A percentile compares a stretch with the other conserved stretches of the same genome.
Evolutionary conservation across 2,113 vertebrate species (phyloP).

Genomic region (Corythoichthys haematopterus): DNA sequence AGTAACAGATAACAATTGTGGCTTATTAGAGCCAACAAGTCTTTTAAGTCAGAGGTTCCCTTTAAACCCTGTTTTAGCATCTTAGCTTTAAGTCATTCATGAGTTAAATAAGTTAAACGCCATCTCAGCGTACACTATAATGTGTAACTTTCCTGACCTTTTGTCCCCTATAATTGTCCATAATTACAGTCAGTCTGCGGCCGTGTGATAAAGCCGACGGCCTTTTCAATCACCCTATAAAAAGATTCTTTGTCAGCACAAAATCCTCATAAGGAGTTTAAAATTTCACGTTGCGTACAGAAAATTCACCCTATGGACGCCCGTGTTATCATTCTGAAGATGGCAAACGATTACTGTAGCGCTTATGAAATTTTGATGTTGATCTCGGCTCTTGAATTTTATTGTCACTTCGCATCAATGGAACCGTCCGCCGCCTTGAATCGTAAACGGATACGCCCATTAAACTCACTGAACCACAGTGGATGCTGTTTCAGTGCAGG

Average conservation of each 20-base stretch:
- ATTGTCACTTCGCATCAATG: background rate
- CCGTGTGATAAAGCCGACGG: background rate
- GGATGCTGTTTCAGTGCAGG: background rate
- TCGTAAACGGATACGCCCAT: background rate
- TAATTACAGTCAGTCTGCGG: conserved; percentile 5
- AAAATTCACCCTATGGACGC: background rate
- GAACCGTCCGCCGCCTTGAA: background rate
- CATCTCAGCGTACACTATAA: background rate
- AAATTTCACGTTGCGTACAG: background rate
- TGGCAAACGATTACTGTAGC: background rate
- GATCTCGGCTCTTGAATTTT: background rate
- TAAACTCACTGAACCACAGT: background rate
- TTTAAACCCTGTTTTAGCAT: too few relatives aligned
- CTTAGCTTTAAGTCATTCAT: background rate
- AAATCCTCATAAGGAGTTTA: background rate
- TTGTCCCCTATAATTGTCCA: conserved; percentile 4
- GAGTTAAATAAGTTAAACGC: background rate
- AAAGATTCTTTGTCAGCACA: conserved; percentile 1
- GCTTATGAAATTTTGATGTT: background rate
- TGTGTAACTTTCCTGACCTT: background rate
- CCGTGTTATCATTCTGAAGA: background rate
- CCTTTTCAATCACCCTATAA: background rate
- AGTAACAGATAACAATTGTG: too few relatives aligned
- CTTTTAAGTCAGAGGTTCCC: too few relatives aligned
- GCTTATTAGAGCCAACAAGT: too few relatives aligned